Evolutionary conservation across 1,140 invertebrate species (phyloP).

Genomic region (Eubasilissa regina): DNA sequence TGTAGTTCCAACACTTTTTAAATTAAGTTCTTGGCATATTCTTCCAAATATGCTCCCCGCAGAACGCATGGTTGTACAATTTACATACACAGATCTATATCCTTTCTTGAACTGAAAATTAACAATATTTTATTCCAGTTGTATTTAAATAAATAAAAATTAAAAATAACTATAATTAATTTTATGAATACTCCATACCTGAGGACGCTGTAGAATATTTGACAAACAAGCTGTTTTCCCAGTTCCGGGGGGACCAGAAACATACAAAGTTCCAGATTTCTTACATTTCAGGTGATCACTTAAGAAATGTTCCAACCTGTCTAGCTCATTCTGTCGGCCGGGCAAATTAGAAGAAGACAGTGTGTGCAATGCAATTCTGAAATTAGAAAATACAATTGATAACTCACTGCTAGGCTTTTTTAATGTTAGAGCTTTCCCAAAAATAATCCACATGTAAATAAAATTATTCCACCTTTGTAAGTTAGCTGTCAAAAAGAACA

Average conservation of each 20-base stretch:
- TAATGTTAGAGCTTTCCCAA: too few species aligned
- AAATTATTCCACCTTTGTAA: too few species aligned
- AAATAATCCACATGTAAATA: too few species aligned
- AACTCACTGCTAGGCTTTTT: too few species aligned
- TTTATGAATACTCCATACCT: constrained; percentile 63
- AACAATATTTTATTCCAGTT: constrained; percentile 19
- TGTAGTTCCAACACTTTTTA: constrained; percentile 70
- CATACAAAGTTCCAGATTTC: constrained; percentile 88
- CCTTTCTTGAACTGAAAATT: constrained; percentile 71
- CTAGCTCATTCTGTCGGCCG: constrained; percentile 85
- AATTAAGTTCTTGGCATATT: constrained; percentile 78
- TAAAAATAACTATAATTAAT: not conserved
- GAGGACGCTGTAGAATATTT: constrained; percentile 77
- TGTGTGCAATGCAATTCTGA: constrained; percentile 45
- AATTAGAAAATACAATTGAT: not conserved
- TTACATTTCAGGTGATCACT: constrained; percentile 76
- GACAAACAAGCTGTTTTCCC: constrained; percentile 94
- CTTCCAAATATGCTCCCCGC: constrained; percentile 81
- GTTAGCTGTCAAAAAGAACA: too few species aligned
- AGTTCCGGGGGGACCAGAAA: constrained; percentile 96
- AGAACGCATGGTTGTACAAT: constrained; percentile 87
- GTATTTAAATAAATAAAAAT: not conserved
- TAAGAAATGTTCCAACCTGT: constrained; percentile 81
- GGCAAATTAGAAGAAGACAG: constrained; percentile 71
- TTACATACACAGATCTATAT: constrained; percentile 83